Conservation (phyloP, 2,888 invertebrate species). For the Yponomeuta cagnagella region DNA sequence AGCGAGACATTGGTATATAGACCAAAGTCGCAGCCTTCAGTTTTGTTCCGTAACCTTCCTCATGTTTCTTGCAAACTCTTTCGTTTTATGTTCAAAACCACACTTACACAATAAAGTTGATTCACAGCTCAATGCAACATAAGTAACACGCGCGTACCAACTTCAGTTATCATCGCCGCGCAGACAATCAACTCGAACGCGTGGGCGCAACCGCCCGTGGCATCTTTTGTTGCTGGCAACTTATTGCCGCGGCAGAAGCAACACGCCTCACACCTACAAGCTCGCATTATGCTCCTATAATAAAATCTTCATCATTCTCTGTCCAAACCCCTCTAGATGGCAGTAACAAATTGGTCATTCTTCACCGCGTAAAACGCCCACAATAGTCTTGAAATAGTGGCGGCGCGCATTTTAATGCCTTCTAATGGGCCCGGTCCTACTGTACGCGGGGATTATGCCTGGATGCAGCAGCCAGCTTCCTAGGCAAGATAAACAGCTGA, state of each 20-base stretch:
- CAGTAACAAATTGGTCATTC: conserved; percentile 65
- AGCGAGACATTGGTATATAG: no score
- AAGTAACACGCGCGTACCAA: conserved; percentile 25
- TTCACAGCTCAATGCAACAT: conserved; percentile 4
- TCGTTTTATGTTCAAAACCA: not conserved
- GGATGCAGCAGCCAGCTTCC: conserved; percentile 42
- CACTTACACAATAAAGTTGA: not conserved
- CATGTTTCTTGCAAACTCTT: not conserved
- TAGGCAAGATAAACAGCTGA: conserved; percentile 65
- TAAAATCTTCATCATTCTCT: conserved; percentile 60
- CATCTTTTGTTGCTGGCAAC: conserved; percentile 52
- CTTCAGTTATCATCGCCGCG: conserved; percentile 39
- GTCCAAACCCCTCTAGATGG: conserved; percentile 37
- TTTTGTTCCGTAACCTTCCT: not conserved
- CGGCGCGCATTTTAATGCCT: conserved; percentile 41
- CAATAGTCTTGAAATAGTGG: conserved; percentile 26
- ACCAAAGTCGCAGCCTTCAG: no score
- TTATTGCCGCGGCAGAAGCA: conserved; percentile 37
- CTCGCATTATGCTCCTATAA: conserved; percentile 47
- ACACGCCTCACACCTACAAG: conserved; percentile 15
- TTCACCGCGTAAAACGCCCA: conserved; percentile 53
- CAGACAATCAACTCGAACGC: conserved; percentile 42
- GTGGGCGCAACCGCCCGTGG: conserved; percentile 43
- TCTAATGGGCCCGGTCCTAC: conserved; percentile 50
- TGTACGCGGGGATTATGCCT: conserved; percentile 55